These are phyloP conservation scores for Peromyscus attwateri DNA, from an alignment of 2,797 vertebrate species.

Conservation along the genomic window DNA sequence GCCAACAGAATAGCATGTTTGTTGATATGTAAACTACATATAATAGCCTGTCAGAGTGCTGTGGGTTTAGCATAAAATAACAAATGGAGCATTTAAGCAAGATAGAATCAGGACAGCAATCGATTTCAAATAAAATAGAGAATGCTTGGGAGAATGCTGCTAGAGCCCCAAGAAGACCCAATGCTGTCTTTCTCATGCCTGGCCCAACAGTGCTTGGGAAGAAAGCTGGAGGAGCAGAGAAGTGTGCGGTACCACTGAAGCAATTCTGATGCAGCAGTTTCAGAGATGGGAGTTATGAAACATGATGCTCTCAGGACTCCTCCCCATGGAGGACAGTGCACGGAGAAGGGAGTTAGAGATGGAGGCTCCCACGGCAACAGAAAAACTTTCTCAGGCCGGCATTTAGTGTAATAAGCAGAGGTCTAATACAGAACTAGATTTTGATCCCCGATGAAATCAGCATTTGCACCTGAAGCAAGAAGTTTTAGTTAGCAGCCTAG, in stretches of 20 bases:
- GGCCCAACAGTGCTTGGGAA: neutral
- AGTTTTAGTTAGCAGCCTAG: neutral
- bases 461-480: neutral
- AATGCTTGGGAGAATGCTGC: neutral
- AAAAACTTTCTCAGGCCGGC: neutral
- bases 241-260: rapidly evolving
- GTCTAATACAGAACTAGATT: neutral
- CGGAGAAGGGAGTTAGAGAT: neutral
- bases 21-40: constrained; percentile 2
- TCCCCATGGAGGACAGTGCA: neutral
- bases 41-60: neutral
- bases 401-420: neutral
- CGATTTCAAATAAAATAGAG: neutral
- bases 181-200: neutral
- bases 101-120: neutral
- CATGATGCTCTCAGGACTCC: neutral
- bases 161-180: no score
- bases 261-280: neutral
- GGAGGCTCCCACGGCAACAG: neutral
- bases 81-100: neutral
- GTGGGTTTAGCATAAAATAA: constrained; percentile 18
- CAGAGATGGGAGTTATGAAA: neutral
- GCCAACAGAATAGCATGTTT: neutral
- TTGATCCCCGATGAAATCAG: neutral
- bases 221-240: neutral